These are phyloP conservation scores for Ctenopoma multispine DNA, from an alignment of 2,797 vertebrate genomes.

Conservation along the genomic window DNA sequence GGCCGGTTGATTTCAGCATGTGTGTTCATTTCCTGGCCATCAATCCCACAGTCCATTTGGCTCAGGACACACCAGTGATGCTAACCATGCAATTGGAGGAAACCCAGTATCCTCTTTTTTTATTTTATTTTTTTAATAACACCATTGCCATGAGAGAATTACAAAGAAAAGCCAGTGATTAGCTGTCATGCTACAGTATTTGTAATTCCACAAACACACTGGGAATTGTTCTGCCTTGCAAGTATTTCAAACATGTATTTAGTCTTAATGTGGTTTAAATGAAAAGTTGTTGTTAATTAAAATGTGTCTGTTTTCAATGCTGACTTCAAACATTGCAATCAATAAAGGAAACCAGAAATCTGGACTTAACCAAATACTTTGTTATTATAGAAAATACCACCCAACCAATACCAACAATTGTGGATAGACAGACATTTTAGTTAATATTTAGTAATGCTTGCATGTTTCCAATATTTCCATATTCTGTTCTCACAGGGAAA, in stretches of 20 bases:
- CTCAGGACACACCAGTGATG: constrained; percentile 67
- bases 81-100: constrained; percentile 76
- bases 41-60: constrained; percentile 79
- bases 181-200: constrained; percentile 51
- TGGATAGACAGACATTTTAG: constrained; percentile 35
- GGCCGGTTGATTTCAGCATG: constrained; percentile 77
- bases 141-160: constrained; percentile 69
- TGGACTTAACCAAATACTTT: constrained; percentile 36
- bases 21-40: constrained; percentile 83
- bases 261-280: constrained; percentile 41
- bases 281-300: constrained; percentile 38
- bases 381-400: constrained; percentile 39
- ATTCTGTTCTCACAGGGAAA: constrained; percentile 32
- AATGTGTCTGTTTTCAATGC: constrained; percentile 39
- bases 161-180: constrained; percentile 68
- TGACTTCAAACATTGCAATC: constrained; percentile 61
- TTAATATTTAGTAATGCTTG: constrained; percentile 47
- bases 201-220: constrained; percentile 57
- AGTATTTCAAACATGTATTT: constrained; percentile 52
- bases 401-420: constrained; percentile 17
- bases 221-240: constrained; percentile 41
- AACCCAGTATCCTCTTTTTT: constrained; percentile 62
- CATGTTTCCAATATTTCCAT: constrained; percentile 23
- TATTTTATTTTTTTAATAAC: constrained; percentile 48
- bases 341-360: constrained; percentile 44